Evolutionary conservation across 1,140 invertebrate genomes (phyloP).

Genomic region (Psilanteris sp.): DNA sequence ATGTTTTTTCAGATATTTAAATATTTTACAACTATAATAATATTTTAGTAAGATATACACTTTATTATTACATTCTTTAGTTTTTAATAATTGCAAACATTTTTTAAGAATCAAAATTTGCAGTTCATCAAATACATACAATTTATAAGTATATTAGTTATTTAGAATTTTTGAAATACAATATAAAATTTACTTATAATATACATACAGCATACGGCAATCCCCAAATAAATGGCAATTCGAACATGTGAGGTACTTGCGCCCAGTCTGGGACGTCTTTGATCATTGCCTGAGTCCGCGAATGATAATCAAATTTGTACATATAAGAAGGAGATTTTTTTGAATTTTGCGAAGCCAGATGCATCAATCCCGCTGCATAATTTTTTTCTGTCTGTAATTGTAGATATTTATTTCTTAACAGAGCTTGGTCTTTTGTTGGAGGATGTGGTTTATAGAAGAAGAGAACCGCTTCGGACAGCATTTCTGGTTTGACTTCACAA

Average conservation of each 20-base stretch:
- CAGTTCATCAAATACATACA: no score
- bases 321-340: slow-evolving; percentile 72
- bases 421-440: slow-evolving; percentile 81
- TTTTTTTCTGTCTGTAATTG: slow-evolving; percentile 87
- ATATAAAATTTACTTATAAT: slow-evolving; percentile 67
- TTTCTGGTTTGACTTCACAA: slow-evolving; percentile 84
- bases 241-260: slow-evolving; percentile 88
- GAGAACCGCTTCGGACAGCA: slow-evolving; percentile 85
- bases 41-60: no score
- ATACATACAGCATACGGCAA: slow-evolving; percentile 83
- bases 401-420: slow-evolving; percentile 82
- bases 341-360: slow-evolving; percentile 83
- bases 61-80: no score
- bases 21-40: no score
- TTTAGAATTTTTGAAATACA: no score
- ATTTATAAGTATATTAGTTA: no score
- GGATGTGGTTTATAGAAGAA: slow-evolving; percentile 87
- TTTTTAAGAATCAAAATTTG: no score
- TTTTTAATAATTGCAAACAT: no score
- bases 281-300: slow-evolving; percentile 82
- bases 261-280: slow-evolving; percentile 86
- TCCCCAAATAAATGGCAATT: slow-evolving; percentile 89
- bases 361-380: slow-evolving; percentile 85
- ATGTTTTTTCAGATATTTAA: no score
- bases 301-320: slow-evolving; percentile 86